Base-by-base conservation (phyloP, 2,888 invertebrate genomes). In the Amiota communis region DNA sequence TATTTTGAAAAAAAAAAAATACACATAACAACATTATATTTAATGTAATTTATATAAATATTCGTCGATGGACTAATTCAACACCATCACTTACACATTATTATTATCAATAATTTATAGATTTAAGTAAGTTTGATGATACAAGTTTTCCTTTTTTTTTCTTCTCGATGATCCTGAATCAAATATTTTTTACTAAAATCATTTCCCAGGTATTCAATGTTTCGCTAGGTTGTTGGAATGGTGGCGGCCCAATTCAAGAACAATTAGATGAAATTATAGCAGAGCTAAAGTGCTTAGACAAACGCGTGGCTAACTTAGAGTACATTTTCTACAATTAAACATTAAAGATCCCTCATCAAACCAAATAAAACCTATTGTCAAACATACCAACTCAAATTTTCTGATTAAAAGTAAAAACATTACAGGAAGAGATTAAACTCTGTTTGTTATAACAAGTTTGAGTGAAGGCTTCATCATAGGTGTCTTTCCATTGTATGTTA, bases 161-260 rank as follows among this genome's bases (percentile, higher is more conserved):
- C 80, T 81, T 79, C 61, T 70, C 72, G 36, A 71, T 51, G 76
- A 64, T 15, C 12, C 46, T 64, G 46, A 15, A 15, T 64, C 36
- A 64, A 13, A 56, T 69, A 36, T 36, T 36, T 36, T 36, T 36
- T 36, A 36, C 36, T 36, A 36, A 36, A 15, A 77, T 83, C 74
- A 51, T 82, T 78, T 76, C 81, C 61, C 83, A 84, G 83, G 81
- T 83, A 46, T 48, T 83, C 76, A 84, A 83, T 77, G 79, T 80
- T 12, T 75, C 81, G 20, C 56, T 84, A 36, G 82, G 79, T 47
- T 63, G 59, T 47, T 13, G 51, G 13, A 36, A 36, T 36, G 36
- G 36, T 36, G 36, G 36, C 8, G 80, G 84, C 49, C 61, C 70
- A 23, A 80, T 81, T 63, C 75, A 77, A 11, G 73, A 75, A 46